A percentile compares a stretch with the other conserved stretches of the same genome.
These are phyloP conservation scores for Adelphocoris suturalis DNA, from an alignment of 2,888 invertebrate species.

Conservation along the genomic window DNA sequence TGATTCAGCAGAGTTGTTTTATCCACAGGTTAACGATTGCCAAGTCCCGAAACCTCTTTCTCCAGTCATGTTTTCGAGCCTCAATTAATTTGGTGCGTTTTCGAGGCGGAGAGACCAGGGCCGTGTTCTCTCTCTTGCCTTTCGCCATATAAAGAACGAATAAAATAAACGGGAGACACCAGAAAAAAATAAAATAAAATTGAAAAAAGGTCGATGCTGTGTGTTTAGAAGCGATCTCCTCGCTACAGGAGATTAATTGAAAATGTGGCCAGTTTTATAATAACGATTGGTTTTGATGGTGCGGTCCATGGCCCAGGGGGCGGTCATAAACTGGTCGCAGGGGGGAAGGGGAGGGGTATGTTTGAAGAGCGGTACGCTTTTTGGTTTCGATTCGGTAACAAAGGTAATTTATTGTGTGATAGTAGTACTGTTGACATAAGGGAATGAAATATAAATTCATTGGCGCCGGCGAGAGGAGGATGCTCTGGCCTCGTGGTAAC, in stretches of 20 bases:
- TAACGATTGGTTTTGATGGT: constrained; percentile 49
- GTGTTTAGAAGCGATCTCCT: constrained; percentile 29
- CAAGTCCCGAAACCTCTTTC: constrained; percentile 8
- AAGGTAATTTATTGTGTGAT: constrained; percentile 64
- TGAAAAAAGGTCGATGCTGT: constrained; percentile 6
- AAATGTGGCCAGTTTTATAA: constrained; percentile 51
- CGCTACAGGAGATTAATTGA: constrained; percentile 54
- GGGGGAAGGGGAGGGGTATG: background rate
- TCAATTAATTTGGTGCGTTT: constrained; percentile 42
- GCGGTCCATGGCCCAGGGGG: constrained; percentile 30
- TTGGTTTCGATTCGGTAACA: constrained; percentile 62
- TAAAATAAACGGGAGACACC: constrained; percentile 44
- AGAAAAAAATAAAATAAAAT: background rate
- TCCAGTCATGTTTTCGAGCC: constrained; percentile 31
- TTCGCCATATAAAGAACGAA: constrained; percentile 59
- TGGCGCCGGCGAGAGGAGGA: constrained; percentile 59
- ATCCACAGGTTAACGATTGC: constrained; percentile 1
- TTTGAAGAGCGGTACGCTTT: constrained; percentile 45
- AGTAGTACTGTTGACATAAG: constrained; percentile 65
- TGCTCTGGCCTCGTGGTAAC: constrained; percentile 21
- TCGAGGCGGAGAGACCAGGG: background rate
- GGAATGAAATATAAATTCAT: constrained; percentile 71
- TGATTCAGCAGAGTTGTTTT: background rate
- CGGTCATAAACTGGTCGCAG: constrained; percentile 14
- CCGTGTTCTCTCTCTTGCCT: constrained; percentile 30